Conservation (phyloP, 2,888 invertebrate genomes). For the Lepas anatifera region DNA sequence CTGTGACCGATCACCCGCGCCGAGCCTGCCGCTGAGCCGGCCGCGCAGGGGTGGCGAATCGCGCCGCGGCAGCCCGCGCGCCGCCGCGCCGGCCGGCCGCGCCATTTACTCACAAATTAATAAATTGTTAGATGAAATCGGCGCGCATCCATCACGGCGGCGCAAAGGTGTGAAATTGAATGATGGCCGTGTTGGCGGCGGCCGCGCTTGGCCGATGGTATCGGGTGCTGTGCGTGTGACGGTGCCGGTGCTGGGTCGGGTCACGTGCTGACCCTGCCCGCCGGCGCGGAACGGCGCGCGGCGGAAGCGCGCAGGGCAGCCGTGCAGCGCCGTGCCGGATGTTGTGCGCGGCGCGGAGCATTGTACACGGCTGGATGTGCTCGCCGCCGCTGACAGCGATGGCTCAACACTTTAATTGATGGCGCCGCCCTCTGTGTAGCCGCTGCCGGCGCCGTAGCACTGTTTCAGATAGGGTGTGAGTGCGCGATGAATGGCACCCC, state of each 20-base stretch:
- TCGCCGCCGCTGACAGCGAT: no score
- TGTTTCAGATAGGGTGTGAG: background rate
- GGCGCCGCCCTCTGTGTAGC: no score
- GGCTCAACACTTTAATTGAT: slow-evolving; percentile 9
- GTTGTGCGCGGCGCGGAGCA: background rate
- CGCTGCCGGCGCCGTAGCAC: background rate
- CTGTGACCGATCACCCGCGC: background rate
- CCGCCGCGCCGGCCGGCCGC: background rate
- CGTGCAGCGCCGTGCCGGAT: background rate
- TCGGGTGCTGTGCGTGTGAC: no score
- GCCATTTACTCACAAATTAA: slow-evolving; percentile 5
- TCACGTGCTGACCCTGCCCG: background rate
- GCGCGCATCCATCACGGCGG: background rate
- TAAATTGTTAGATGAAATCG: slow-evolving; percentile 11
- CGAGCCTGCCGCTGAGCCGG: no score
- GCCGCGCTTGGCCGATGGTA: background rate
- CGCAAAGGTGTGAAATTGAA: slow-evolving; percentile 10
- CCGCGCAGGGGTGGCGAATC: background rate
- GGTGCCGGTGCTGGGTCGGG: no score
- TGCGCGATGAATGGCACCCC: background rate
- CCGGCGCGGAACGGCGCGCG: background rate
- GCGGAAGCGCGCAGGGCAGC: background rate
- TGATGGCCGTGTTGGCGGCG: background rate
- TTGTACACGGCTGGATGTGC: background rate
- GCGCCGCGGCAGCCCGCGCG: background rate